Percentiles rank a stretch among this genome's conserved stretches.
phyloP scores from a whole-genome alignment of 2,797 vertebrate species.

The Malacoraja senta region DNA sequence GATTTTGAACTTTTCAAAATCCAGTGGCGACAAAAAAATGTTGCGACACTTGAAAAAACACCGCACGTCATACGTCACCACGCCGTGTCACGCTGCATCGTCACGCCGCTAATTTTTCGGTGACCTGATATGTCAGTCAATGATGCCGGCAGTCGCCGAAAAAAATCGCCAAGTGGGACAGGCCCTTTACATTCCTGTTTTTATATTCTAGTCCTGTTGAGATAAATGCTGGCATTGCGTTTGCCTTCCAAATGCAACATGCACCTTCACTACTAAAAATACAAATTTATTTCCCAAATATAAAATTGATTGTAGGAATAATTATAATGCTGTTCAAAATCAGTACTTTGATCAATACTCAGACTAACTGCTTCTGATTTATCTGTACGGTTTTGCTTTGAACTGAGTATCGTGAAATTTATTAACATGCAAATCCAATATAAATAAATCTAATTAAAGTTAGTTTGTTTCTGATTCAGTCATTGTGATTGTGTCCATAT shows the following conservation, averaged over 20 bases:
- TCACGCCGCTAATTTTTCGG: too few species aligned
- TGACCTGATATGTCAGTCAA: too few species aligned
- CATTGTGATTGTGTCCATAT: neutral
- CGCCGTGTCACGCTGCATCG: too few species aligned
- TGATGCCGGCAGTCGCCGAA: too few species aligned
- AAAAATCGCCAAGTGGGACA: too few species aligned
- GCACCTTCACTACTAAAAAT: neutral
- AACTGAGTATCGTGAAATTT: neutral
- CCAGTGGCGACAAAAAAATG: too few species aligned
- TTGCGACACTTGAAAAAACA: too few species aligned
- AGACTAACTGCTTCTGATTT: neutral
- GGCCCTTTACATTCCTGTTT: too few species aligned
- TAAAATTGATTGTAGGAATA: neutral
- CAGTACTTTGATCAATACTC: neutral
- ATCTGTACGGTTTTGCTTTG: neutral
- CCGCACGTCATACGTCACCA: too few species aligned
- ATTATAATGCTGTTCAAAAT: neutral
- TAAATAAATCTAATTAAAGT: neutral
- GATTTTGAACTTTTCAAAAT: too few species aligned
- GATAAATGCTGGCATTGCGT: too few species aligned
- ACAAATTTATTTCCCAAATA: neutral
- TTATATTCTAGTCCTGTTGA: too few species aligned
- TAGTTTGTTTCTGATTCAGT: neutral
- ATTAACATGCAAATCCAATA: neutral
- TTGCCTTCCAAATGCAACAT: neutral